Evolutionary conservation across 2,888 invertebrate genomes (phyloP), one percentile per base, ranked within the genome.

Genomic region (Aspidiotus destructor): DNA sequence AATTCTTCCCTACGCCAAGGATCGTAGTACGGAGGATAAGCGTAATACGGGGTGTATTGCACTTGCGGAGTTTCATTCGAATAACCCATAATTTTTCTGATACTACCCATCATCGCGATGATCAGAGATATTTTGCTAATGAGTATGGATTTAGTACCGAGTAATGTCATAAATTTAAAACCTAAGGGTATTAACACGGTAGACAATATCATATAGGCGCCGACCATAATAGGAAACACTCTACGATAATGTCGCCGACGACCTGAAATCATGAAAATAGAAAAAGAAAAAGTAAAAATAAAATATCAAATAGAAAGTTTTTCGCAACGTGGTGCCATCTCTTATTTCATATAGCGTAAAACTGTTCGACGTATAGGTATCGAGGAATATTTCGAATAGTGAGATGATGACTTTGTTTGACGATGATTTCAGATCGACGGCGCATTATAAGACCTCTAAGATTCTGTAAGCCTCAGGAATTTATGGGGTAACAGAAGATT

Each of bases 61-160:
- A 44, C 40, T 15, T 42, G 65, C 11, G 57, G 42, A 11, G 44
- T 10, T 5, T 58, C 60, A 15, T 28, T 41, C 16, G 52, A 41
- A 40, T 17, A 55, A 17, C 61, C 61, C 60, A 68, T 48, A 16
- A 41, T 17, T 69, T 62, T 69, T 54, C 54, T 68, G 28, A 69
- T 41, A 15, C 62, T 71, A 9, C 72, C 72, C 69, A 72, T 72
- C 69, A 89, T 87, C 3, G 89, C 87, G 11, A 90, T 78, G 61
- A 90, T 81, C 7, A 91, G 78, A 0, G 91, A 89, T 84, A 90
- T 86, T 79, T 90, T 90, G 3, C 90, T 88, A 17, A 91, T 78
- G 0, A 90, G 77, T 6, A 91, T 77, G 0, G 90, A 89, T 75
- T 90, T 91, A 42, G 89, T 90, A 7, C 89, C 88, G 1, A 91